phyloP scores from a whole-genome alignment of 2,797 vertebrate species.

The Semaprochilodus insignis region DNA sequence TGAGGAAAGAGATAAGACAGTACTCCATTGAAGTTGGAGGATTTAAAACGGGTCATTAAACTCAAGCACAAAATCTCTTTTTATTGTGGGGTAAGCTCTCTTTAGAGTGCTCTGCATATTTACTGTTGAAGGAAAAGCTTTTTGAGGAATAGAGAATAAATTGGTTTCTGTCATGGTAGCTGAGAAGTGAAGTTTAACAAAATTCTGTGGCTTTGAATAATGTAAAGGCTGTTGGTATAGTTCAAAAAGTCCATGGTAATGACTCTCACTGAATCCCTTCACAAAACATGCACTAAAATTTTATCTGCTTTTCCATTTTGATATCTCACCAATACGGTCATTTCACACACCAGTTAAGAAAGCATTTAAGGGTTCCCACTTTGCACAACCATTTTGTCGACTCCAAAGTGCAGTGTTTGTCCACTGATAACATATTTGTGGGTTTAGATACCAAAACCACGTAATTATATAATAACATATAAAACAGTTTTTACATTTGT shows the following conservation, averaged over 20 bases:
- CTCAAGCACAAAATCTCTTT: background rate
- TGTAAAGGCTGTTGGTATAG: background rate
- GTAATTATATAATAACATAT: too few species aligned
- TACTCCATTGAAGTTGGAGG: background rate
- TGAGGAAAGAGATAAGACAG: background rate
- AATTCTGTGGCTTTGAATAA: background rate
- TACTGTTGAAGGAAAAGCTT: background rate
- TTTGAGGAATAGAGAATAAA: constrained; percentile 2
- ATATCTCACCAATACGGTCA: background rate
- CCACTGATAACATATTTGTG: too few species aligned
- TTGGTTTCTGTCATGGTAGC: constrained; percentile 3
- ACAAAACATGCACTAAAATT: background rate
- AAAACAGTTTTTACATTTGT: too few species aligned
- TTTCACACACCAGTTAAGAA: background rate
- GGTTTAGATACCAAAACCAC: too few species aligned
- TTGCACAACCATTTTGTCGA: too few species aligned
- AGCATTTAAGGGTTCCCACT: background rate
- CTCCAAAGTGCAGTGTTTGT: too few species aligned
- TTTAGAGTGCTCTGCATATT: background rate
- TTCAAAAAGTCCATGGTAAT: background rate
- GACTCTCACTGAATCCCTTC: background rate
- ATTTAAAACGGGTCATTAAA: constrained; percentile 9
- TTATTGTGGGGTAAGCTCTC: background rate
- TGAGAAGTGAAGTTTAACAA: constrained; percentile 2
- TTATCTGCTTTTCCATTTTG: background rate